Percentiles rank a stretch among this genome's conserved stretches.
phyloP scores from a whole-genome alignment of 2,888 invertebrate species.

The Meloe dianella region DNA sequence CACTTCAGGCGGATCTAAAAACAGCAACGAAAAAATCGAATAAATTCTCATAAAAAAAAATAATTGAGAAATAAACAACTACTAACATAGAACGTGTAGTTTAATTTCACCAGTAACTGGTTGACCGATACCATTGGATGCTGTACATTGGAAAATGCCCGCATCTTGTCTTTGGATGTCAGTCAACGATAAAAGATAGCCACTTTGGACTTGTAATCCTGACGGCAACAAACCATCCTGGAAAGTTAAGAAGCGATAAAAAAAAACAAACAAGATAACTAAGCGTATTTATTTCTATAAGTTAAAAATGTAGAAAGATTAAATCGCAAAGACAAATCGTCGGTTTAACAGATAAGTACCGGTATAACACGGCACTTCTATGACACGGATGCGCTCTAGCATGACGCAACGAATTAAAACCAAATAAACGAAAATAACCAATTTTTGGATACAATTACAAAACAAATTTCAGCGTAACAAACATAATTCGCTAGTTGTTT shows the following conservation, averaged over 20 bases:
- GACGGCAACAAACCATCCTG: conserved; percentile 57
- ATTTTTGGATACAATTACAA: too few species aligned
- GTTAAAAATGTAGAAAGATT: conserved; percentile 9
- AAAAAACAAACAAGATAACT: not conserved
- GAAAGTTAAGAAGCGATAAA: conserved; percentile 26
- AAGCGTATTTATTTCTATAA: too few species aligned
- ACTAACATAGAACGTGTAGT: conserved; percentile 59
- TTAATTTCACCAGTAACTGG: conserved; percentile 58
- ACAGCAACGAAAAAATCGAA: not conserved
- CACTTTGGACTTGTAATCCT: conserved; percentile 57
- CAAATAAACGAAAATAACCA: too few species aligned
- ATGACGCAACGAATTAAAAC: too few species aligned
- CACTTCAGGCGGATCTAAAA: conserved; percentile 68
- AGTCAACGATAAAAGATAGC: conserved; percentile 56
- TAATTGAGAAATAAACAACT: not conserved
- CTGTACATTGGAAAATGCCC: conserved; percentile 62
- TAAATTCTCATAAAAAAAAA: not conserved
- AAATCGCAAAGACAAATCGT: too few species aligned
- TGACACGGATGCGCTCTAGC: too few species aligned
- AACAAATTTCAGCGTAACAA: too few species aligned
- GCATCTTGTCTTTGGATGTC: conserved; percentile 58
- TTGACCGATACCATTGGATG: conserved; percentile 61
- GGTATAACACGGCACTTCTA: too few species aligned
- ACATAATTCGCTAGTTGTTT: too few species aligned
- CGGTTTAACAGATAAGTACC: too few species aligned